phyloP scores from a whole-genome alignment of 2,888 invertebrate species.

The Nomada ferruginata region DNA sequence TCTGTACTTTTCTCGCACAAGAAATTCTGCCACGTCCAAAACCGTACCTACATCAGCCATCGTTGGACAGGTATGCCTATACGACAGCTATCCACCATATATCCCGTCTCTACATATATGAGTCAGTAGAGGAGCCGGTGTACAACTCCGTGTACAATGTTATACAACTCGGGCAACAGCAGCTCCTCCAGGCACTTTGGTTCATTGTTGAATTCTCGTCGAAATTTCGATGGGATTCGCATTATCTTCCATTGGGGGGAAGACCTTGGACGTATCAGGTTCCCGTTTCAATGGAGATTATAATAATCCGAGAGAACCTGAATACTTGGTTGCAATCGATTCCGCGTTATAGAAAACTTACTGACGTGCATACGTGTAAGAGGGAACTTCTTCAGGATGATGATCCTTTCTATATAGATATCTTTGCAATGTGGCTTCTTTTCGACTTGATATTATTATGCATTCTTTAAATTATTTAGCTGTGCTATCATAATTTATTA shows the following conservation, averaged over 20 bases:
- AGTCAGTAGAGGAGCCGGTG: background rate
- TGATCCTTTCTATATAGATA: too few species aligned
- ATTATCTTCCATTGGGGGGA: slow-evolving; percentile 60
- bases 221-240: slow-evolving; percentile 63
- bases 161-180: slow-evolving; percentile 43
- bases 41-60: too few species aligned
- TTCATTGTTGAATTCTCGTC: slow-evolving; percentile 67
- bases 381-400: background rate
- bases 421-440: too few species aligned
- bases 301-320: slow-evolving; percentile 43
- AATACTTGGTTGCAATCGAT: background rate
- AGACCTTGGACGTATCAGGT: background rate
- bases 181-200: slow-evolving; percentile 58
- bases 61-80: background rate
- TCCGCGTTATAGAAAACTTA: slow-evolving; percentile 9
- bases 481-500: too few species aligned
- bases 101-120: slow-evolving; percentile 6
- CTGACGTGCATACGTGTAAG: background rate
- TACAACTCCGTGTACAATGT: slow-evolving; percentile 32
- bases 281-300: slow-evolving; percentile 56
- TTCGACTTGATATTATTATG: background rate
- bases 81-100: slow-evolving; percentile 28
- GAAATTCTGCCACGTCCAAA: too few species aligned
- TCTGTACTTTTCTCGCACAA: too few species aligned
- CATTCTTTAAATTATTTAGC: too few species aligned